Evolutionary conservation across 2,113 vertebrate species (phyloP).

Genomic region (Oreotrochilus melanogaster): DNA sequence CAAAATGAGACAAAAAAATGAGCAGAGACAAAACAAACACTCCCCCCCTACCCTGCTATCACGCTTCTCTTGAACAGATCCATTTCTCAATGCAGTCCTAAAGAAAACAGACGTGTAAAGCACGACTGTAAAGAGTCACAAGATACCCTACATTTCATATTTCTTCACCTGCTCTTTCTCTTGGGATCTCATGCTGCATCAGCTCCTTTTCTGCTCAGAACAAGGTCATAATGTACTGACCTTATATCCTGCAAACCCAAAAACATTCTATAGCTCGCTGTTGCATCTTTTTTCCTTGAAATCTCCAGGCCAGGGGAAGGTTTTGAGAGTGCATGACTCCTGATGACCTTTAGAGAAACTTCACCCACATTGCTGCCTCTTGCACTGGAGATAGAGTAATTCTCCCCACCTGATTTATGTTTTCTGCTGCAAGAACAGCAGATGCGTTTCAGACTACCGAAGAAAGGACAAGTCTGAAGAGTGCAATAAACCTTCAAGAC

Average conservation of each 20-base stretch:
- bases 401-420: background rate
- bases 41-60: background rate
- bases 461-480: conserved; percentile 22
- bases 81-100: background rate
- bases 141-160: background rate
- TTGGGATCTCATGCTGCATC: background rate
- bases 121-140: background rate
- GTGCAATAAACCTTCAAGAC: background rate
- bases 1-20: background rate
- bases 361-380: background rate
- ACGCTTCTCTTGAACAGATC: background rate
- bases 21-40: background rate
- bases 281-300: background rate
- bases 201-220: background rate
- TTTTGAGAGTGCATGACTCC: background rate
- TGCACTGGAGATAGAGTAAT: background rate
- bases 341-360: conserved; percentile 17
- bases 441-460: background rate
- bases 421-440: conserved; percentile 7
- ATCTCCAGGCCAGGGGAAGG: background rate
- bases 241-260: background rate
- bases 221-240: background rate
- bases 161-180: background rate
- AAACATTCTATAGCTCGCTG: background rate
- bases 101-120: background rate